Evolutionary conservation across 2,113 vertebrate genomes (phyloP), one percentile per base, ranked within the genome.

Genomic region (Oryzias woworae): DNA sequence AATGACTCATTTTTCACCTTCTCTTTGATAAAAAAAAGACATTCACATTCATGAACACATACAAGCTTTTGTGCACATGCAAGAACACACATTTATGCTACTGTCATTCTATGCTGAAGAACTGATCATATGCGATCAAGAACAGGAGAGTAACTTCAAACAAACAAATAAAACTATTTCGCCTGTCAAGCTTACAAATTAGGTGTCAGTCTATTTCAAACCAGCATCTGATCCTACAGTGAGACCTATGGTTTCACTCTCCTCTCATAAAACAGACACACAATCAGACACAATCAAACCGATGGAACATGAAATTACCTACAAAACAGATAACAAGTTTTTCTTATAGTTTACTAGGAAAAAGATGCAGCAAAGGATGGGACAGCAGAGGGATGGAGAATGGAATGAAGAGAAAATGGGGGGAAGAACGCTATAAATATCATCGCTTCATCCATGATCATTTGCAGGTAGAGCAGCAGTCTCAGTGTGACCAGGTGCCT

Each of bases 211-310:
- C 75, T 54, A 47, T 84, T 81, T 77, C 50, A 67, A 89, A 77
- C 63, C 86, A 89, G 78, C 88, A 91, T 91, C 90, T 91, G 89
- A 91, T 85, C 83, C 79, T 91, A 79, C 64, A 85, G 81, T 65
- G 47, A 87, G 89, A 91, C 85, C 83, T 84, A 79, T 84, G 77
- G 77, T 46, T 82, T 85, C 83, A 85, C 83, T 71, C 78, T 65
- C 80, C 64, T 64, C 64, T 63, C 69, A 50, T 41, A 36, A 53
- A 23, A 71, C 41, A 66, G 55, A 12, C 53, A 43, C 24, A 50
- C 73, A 49, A 74, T 55, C 20, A 50, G 28, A 50, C 56, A 67
- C 46, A 47, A 12, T 28, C 58, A 63, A 55, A 55, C 12, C 65
- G 62, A 51, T n/a, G 4, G 36, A 47, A 53, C 31, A 20, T 31